Base-by-base conservation (phyloP, 2,113 vertebrate genomes). In the Anas platyrhynchos region DNA sequence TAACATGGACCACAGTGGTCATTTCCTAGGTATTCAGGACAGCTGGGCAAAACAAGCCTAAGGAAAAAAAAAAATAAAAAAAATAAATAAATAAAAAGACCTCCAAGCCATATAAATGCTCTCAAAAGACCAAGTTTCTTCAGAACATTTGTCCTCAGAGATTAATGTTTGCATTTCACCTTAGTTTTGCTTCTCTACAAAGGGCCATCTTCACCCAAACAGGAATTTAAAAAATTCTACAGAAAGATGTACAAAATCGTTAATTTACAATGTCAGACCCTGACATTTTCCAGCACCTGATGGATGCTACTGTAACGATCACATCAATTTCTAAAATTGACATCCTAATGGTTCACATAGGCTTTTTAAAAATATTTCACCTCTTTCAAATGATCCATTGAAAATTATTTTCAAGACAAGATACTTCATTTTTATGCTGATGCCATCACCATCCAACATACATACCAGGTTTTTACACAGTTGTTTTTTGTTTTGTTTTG, bases 1-100 rank as follows among this genome's bases (percentile, higher is more conserved):
- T 9, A 13, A 0, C 1, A 65, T 2, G 13, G 16, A 67, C 17
- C 31, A 44, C 14, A 43, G 26, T 0, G 1, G 13, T 18, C 13
- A 41, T 29, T 34, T 71, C 43, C 32, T n/a, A 31, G n/a, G 22
- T 4, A 0, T 41, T n/a, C 48, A 26, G 2, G 12, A 34, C 1
- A 83, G 21, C 5, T 0, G 1, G 38, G 46, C 10, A 48, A 48
- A 48, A 48, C 46, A 48, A 48, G 20, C 46, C 46, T 48, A 21
- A 48, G 20, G 20, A 9, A 10, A 20, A 21, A 46, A 46, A 21
- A 11, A n/a, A n/a, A 83, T 73, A 31, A 9, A 31, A 13, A 41
- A 41, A 41, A 13, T 41, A 41, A 41, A 41, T 41, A 41, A 41
- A 41, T 41, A 38, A 38, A 1, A 34, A 50, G 14, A 32, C 5